Evolutionary conservation across 1,140 invertebrate species (phyloP).

Genomic region (Parapsyche elsis): DNA sequence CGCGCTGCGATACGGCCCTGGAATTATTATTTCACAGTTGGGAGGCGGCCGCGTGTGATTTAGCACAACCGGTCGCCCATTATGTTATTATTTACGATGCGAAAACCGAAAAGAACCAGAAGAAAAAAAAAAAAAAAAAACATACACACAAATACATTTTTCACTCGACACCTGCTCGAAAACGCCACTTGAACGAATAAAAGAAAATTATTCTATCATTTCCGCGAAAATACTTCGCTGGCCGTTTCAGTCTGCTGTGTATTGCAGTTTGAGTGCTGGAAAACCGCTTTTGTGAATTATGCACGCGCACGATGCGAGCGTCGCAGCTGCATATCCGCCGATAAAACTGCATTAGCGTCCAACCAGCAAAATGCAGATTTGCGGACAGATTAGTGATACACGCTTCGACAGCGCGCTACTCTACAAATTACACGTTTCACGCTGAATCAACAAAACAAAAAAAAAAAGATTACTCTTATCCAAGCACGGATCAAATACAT

Average conservation of each 20-base stretch:
- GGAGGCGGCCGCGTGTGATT: background rate
- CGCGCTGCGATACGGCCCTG: background rate
- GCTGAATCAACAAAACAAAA: no score
- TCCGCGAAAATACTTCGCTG: no score
- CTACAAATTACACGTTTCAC: no score
- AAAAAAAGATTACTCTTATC: no score
- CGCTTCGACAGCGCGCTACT: no score
- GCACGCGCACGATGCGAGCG: constrained; percentile 5
- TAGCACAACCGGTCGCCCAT: background rate
- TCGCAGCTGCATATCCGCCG: constrained; percentile 19
- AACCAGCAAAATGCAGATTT: constrained; percentile 50
- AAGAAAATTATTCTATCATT: no score
- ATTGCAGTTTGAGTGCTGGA: no score
- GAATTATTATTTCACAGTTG: constrained; percentile 6
- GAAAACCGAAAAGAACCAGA: background rate
- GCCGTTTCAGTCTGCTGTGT: no score
- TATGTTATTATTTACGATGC: background rate
- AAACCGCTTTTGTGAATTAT: constrained; percentile 33
- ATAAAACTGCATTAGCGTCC: constrained; percentile 43
- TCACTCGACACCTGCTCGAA: no score
- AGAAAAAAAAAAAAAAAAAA: background rate
- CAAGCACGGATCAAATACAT: no score
- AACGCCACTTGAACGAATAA: no score
- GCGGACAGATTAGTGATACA: constrained; percentile 32
- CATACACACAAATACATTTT: background rate